Evolutionary conservation across 2,797 vertebrate genomes (phyloP).

Genomic region (Sebastiscus albofasciatus): DNA sequence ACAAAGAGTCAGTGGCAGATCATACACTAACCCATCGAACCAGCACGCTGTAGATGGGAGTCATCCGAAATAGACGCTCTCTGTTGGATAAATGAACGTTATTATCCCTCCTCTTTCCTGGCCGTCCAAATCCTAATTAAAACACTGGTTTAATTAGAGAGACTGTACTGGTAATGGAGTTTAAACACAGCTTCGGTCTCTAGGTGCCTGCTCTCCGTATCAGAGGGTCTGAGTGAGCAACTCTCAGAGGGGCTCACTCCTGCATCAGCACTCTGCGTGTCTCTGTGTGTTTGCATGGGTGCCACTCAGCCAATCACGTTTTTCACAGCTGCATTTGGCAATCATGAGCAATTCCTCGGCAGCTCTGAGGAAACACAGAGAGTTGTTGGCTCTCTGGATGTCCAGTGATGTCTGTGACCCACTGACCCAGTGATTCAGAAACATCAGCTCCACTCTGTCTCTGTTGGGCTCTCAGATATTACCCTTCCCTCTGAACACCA

Average conservation of each 20-base stretch:
- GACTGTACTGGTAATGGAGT: constrained; percentile 81
- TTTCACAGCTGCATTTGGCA: constrained; percentile 47
- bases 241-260: constrained; percentile 64
- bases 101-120: constrained; percentile 67
- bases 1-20: constrained; percentile 24
- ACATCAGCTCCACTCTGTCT: constrained; percentile 68
- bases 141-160: constrained; percentile 84
- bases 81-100: constrained; percentile 70
- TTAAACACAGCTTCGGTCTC: constrained; percentile 81
- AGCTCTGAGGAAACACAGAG: constrained; percentile 46
- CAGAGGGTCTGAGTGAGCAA: constrained; percentile 68
- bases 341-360: constrained; percentile 47
- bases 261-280: constrained; percentile 36
- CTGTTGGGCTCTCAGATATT: constrained; percentile 59
- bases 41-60: constrained; percentile 5
- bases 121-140: constrained; percentile 83
- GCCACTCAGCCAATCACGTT: constrained; percentile 35
- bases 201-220: constrained; percentile 74
- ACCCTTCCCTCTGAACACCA: constrained; percentile 63
- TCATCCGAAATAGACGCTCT: constrained; percentile 54
- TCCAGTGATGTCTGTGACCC: constrained; percentile 76
- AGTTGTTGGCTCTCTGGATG: constrained; percentile 53
- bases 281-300: constrained; percentile 8
- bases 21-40: constrained; percentile 15
- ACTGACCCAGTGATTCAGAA: constrained; percentile 81